These are phyloP conservation scores for Anticlea derivata DNA, from an alignment of 2,888 invertebrate genomes.

Conservation along the genomic window DNA sequence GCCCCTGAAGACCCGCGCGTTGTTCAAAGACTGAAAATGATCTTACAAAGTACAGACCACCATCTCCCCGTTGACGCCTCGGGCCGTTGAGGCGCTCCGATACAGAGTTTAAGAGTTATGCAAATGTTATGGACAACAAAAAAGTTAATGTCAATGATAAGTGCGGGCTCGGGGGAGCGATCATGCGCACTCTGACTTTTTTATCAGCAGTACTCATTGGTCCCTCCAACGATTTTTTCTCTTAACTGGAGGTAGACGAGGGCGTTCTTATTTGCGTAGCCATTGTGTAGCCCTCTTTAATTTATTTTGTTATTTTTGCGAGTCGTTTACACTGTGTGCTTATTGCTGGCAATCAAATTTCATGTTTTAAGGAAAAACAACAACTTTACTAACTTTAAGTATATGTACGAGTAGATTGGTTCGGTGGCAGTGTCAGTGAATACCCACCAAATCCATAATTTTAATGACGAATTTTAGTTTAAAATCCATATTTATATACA, in stretches of 20 bases:
- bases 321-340: slow-evolving; percentile 48
- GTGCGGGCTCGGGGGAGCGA: slow-evolving; percentile 72
- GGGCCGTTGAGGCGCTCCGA: slow-evolving; percentile 65
- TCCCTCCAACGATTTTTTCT: slow-evolving; percentile 41
- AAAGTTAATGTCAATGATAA: slow-evolving; percentile 83
- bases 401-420: slow-evolving; percentile 27
- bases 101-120: slow-evolving; percentile 79
- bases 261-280: slow-evolving; percentile 50
- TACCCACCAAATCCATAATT: neutral
- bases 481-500: too few relatives aligned
- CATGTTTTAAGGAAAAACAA: slow-evolving; percentile 43
- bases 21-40: slow-evolving; percentile 78
- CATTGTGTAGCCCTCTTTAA: slow-evolving; percentile 64
- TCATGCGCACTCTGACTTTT: slow-evolving; percentile 56
- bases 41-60: slow-evolving; percentile 76
- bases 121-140: slow-evolving; percentile 84
- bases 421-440: slow-evolving; percentile 16
- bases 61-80: slow-evolving; percentile 66
- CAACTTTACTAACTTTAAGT: slow-evolving; percentile 30
- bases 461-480: neutral
- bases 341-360: slow-evolving; percentile 48
- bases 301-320: slow-evolving; percentile 58
- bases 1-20: slow-evolving; percentile 61
- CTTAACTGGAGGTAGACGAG: slow-evolving; percentile 43
- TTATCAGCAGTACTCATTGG: slow-evolving; percentile 36